Base-by-base conservation (phyloP, 2,888 invertebrate genomes). In the Tiliacea aurago region DNA sequence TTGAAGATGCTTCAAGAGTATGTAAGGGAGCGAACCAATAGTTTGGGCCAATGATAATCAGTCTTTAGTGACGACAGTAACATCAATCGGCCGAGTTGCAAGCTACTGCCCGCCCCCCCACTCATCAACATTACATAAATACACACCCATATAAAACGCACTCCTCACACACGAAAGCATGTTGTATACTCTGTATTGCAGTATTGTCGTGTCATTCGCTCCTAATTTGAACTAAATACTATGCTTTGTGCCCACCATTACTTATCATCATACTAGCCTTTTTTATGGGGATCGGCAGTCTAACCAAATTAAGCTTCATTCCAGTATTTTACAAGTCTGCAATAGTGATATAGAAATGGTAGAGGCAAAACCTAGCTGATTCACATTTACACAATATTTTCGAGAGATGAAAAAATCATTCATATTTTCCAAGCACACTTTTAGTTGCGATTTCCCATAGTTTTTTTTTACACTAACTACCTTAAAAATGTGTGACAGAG, bases 71-170 rank as follows among this genome's bases (percentile, higher is more conserved):
- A 37, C 58, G 45, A 61, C 51, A 37, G 37, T 49, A 55, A 61
- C 75, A 66, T 62, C 41, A 28, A 64, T 63, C 28, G 67, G 68
- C 84, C 84, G 75, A 80, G 80, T 81, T n/a, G n/a, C n/a, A n/a
- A n/a, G n/a, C n/a, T n/a, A n/a, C n/a, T n/a, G n/a, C n/a, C n/a
- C n/a, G n/a, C n/a, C n/a, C n/a, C n/a, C 37, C 58, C 72, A 58
- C 76, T 69, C 68, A 43, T 73, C 71, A 85, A 79, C 87, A 73
- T 78, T 77, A 71, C 41, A 71, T 78, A 70, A 81, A 86, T 78
- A 87, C 86, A 84, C 83, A 84, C 82, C 73, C 78, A 80, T 86
- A 75, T 75, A 76, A 83, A 73, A 83, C 69, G 59, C 84, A 76
- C 73, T 58, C 84, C 73, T 58, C 84, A 69, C 83, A 85, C 88